These are phyloP conservation scores for Cremastinae sp. DNA, from an alignment of 2,888 invertebrate genomes.

Conservation along the genomic window DNA sequence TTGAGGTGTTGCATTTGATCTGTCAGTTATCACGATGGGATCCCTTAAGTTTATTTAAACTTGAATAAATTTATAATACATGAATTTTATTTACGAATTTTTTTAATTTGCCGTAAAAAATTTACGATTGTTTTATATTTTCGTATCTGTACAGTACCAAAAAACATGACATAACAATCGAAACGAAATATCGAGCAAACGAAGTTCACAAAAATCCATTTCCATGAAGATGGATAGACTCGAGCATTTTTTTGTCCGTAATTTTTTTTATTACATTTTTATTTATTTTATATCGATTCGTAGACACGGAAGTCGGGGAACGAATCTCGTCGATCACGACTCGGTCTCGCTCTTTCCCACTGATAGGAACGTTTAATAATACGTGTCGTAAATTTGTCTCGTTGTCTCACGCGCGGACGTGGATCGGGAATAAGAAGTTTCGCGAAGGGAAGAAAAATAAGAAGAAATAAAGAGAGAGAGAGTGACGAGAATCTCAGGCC, in stretches of 20 bases:
- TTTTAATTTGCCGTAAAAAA: no score
- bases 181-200: neutral
- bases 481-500: conserved; percentile 25
- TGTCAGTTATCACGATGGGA: no score
- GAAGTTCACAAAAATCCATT: neutral
- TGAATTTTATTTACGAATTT: no score
- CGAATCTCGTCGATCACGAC: conserved; percentile 14
- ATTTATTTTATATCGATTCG: neutral
- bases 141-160: no score
- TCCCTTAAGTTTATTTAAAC: no score
- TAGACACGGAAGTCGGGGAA: conserved; percentile 8
- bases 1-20: no score
- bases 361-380: conserved; percentile 51
- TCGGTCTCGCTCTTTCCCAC: conserved; percentile 23
- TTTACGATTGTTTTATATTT: no score
- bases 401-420: conserved; percentile 34
- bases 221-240: neutral
- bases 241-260: no score
- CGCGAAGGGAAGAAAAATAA: neutral
- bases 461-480: conserved; percentile 3
- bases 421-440: conserved; percentile 4
- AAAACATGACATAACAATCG: neutral
- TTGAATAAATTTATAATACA: no score
- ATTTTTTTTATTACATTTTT: no score
- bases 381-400: conserved; percentile 69